phyloP scores from a whole-genome alignment of 2,888 invertebrate genomes.

The Andrena praecox region DNA sequence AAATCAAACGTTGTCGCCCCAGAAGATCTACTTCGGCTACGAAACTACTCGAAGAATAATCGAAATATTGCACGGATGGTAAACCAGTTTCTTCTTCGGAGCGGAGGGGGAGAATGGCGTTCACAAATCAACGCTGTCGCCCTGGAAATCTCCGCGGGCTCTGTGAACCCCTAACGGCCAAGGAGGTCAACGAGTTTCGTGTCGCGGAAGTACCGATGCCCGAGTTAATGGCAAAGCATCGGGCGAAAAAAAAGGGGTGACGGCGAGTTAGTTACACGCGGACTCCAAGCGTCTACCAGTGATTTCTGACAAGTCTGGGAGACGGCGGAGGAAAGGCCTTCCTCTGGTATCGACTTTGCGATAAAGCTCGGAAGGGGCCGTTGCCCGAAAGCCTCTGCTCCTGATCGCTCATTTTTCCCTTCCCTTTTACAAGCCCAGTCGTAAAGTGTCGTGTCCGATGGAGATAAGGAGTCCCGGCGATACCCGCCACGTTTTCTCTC shows the following conservation, averaged over 20 bases:
- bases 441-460: constrained; percentile 17
- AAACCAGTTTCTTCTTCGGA: not conserved
- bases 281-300: not conserved
- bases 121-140: constrained; percentile 1
- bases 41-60: not conserved
- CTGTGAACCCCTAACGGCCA: not conserved
- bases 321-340: not conserved
- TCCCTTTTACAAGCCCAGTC: constrained; percentile 9
- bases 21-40: not conserved
- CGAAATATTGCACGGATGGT: not conserved
- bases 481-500: constrained; percentile 16
- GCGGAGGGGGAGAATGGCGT: not conserved
- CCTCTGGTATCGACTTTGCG: constrained; percentile 39
- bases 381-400: constrained; percentile 35
- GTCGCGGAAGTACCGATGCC: constrained; percentile 37
- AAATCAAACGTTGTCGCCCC: not conserved
- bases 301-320: constrained; percentile 24
- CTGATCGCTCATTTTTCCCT: constrained; percentile 22
- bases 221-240: constrained; percentile 7
- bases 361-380: constrained; percentile 43
- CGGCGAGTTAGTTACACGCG: not conserved
- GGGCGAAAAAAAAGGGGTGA: not conserved
- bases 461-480: constrained; percentile 30
- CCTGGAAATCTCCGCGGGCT: not conserved
- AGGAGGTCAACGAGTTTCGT: constrained; percentile 49